phyloP scores from a whole-genome alignment of 2,888 invertebrate species.

The Timema cristinae region DNA sequence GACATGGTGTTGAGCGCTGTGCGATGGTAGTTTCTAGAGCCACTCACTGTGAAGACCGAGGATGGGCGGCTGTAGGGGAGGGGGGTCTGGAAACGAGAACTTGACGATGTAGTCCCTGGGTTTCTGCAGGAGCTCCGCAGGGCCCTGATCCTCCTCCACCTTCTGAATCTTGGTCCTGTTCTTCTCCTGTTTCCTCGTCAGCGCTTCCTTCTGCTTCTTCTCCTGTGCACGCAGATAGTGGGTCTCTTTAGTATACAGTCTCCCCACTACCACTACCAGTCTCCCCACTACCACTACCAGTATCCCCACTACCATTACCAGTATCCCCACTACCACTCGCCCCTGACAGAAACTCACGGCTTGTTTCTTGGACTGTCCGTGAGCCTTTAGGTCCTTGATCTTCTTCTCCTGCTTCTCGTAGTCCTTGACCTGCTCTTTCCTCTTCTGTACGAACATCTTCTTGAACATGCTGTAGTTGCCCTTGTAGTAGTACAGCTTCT shows the following conservation, averaged over 20 bases:
- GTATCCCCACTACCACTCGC: no score
- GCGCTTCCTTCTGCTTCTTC: constrained; percentile 85
- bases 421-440: constrained; percentile 92
- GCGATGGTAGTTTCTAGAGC: no score
- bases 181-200: constrained; percentile 91
- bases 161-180: constrained; percentile 76
- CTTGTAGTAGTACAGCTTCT: constrained; percentile 93
- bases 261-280: no score
- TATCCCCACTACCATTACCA: no score
- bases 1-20: no score
- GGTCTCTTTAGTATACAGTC: background rate
- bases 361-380: constrained; percentile 92
- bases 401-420: constrained; percentile 98
- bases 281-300: no score
- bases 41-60: constrained; percentile 83
- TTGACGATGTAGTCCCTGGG: constrained; percentile 97
- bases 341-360: constrained; percentile 70
- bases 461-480: constrained; percentile 98
- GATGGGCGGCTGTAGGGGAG: constrained; percentile 94
- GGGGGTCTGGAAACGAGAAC: constrained; percentile 96
- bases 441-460: constrained; percentile 96
- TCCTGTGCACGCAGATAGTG: constrained; percentile 50
- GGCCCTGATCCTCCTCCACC: constrained; percentile 74
- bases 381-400: constrained; percentile 90
- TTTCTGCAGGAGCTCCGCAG: constrained; percentile 76